These are phyloP conservation scores for Rhinogobio ventralis DNA, from an alignment of 2,797 vertebrate species.

Conservation along the genomic window DNA sequence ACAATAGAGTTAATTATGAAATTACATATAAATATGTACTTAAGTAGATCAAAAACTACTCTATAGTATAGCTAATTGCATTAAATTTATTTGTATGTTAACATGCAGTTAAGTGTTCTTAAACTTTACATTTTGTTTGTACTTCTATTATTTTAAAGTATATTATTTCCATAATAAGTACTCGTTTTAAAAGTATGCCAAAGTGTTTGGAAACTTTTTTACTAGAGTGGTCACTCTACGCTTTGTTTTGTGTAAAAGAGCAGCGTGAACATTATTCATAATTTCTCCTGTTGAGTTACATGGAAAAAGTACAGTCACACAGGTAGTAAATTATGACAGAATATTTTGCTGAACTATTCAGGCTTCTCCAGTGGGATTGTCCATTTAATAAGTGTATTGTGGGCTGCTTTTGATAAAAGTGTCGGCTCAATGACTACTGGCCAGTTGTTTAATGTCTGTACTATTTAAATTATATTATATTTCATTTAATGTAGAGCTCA, in stretches of 20 bases:
- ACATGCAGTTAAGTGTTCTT: neutral
- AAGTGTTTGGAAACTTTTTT: neutral
- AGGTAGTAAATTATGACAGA: neutral
- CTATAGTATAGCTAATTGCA: neutral
- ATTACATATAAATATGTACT: neutral
- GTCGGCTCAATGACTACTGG: neutral
- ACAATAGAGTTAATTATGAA: neutral
- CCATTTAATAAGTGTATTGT: neutral
- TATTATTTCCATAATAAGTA: neutral
- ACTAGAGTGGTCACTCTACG: neutral
- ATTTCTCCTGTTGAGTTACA: neutral
- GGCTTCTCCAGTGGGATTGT: neutral
- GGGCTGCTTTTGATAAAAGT: neutral
- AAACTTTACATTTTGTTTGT: neutral
- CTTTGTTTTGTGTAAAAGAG: neutral
- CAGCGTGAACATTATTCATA: neutral
- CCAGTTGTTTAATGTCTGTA: neutral
- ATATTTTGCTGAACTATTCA: neutral
- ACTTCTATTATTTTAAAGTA: neutral
- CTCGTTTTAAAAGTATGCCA: neutral
- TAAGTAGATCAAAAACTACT: neutral
- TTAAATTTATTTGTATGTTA: neutral
- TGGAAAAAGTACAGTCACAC: neutral
- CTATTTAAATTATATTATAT: conserved; percentile 6
- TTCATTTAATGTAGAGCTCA: conserved; percentile 13